These are phyloP conservation scores for Sebastolobus alascanus DNA, from an alignment of 2,797 vertebrate species.

Conservation along the genomic window DNA sequence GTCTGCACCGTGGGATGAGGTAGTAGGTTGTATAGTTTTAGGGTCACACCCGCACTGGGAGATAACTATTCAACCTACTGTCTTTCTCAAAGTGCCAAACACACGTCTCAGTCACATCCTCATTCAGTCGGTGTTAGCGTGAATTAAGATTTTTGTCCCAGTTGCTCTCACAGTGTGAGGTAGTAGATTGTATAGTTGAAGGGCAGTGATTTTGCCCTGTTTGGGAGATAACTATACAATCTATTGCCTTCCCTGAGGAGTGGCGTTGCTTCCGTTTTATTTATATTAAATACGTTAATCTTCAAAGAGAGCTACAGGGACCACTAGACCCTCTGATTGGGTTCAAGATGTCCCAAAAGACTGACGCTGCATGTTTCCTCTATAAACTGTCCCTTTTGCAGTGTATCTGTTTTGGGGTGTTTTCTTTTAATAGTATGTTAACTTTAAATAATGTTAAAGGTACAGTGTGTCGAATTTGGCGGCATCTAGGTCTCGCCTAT, in stretches of 20 bases:
- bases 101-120: slow-evolving; percentile 44
- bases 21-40: slow-evolving; percentile 99
- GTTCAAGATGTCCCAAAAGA: background rate
- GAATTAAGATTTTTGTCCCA: background rate
- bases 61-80: slow-evolving; percentile 99
- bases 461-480: too few relatives aligned
- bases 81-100: slow-evolving; percentile 95
- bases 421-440: background rate
- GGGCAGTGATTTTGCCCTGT: slow-evolving; percentile 96
- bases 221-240: slow-evolving; percentile 98
- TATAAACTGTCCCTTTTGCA: background rate
- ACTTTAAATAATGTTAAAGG: background rate
- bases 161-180: slow-evolving; percentile 92
- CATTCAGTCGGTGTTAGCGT: background rate
- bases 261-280: slow-evolving; percentile 57
- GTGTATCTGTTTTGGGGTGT: background rate
- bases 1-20: slow-evolving; percentile 95
- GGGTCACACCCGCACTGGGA: slow-evolving; percentile 99
- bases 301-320: background rate
- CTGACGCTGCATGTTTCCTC: background rate
- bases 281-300: background rate
- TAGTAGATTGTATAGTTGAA: slow-evolving; percentile 99
- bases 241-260: slow-evolving; percentile 97
- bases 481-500: too few relatives aligned
- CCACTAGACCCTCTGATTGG: background rate